A percentile compares a stretch with the other conserved stretches of the same genome.
phyloP scores from a whole-genome alignment of 2,797 vertebrate species.

The Pempheris klunzingeri region DNA sequence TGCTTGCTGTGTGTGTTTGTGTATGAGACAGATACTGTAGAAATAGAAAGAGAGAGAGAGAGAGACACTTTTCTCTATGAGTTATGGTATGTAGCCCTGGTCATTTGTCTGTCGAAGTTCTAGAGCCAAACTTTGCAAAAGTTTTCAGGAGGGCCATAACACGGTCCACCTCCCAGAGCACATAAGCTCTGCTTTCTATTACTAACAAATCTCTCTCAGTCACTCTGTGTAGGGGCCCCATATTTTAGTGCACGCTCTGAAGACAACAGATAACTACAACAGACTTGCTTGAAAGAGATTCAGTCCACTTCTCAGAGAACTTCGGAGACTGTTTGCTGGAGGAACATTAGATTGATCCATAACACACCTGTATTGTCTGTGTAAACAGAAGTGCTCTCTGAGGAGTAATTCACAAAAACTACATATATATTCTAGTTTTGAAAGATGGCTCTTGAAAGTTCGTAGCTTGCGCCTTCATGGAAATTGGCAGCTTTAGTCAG shows the following conservation, averaged over 20 bases:
- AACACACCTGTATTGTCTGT: conserved; percentile 2
- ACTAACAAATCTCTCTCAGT: conserved; percentile 55
- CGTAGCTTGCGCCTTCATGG: not conserved
- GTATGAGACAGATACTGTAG: too few relatives aligned
- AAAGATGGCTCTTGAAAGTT: conserved; percentile 12
- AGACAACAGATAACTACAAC: conserved; percentile 50
- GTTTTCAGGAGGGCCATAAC: conserved; percentile 78
- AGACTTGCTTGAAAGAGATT: conserved; percentile 24
- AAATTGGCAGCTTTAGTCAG: not conserved
- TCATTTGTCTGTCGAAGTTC: conserved; percentile 76
- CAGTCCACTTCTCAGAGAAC: conserved; percentile 12
- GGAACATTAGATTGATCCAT: conserved; percentile 27
- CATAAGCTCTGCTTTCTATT: conserved; percentile 75
- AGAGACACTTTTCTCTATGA: conserved; percentile 45
- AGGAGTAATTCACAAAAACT: conserved; percentile 30
- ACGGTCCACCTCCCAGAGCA: conserved; percentile 75
- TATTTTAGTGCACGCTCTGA: conserved; percentile 48
- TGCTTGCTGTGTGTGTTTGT: conserved; percentile 29
- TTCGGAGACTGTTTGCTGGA: conserved; percentile 17
- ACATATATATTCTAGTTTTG: conserved; percentile 3
- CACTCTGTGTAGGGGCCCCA: conserved; percentile 18
- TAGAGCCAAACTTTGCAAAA: conserved; percentile 71
- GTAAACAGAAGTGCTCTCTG: conserved; percentile 24
- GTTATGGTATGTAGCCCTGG: conserved; percentile 54
- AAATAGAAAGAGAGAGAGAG: too few relatives aligned